Evolutionary conservation across 2,797 vertebrate genomes (phyloP).

Genomic region (Muraenolepis orangiensis): DNA sequence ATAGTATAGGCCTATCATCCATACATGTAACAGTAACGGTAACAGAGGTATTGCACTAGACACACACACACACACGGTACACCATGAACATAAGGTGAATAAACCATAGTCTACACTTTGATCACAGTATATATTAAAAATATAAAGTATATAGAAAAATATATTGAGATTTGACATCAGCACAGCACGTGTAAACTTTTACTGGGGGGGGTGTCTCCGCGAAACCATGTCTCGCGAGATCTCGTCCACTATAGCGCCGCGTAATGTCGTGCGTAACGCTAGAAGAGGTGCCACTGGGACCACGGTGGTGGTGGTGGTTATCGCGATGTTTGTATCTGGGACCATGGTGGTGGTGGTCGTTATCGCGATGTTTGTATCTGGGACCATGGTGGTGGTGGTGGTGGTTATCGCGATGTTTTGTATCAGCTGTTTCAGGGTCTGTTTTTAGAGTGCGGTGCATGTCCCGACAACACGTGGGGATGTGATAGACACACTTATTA

Average conservation of each 20-base stretch:
- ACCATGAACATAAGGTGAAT: background rate
- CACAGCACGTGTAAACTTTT: background rate
- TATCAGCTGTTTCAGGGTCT: constrained; percentile 76
- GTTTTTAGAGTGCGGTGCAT: constrained; percentile 65
- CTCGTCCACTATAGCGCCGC: background rate
- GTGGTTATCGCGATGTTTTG: constrained; percentile 73
- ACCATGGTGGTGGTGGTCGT: background rate
- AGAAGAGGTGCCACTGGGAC: background rate
- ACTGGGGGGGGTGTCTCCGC: background rate
- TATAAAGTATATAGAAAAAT: background rate
- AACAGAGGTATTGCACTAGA: background rate
- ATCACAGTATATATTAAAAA: background rate
- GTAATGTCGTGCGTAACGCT: background rate
- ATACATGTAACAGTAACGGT: background rate
- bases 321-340: constrained; percentile 76
- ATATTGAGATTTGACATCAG: background rate
- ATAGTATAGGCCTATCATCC: background rate
- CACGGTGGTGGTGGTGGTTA: constrained; percentile 2
- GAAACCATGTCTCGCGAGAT: background rate
- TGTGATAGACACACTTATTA: too few relatives aligned
- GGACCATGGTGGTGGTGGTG: background rate
- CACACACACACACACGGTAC: background rate
- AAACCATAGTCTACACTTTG: background rate
- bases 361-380: constrained; percentile 74
- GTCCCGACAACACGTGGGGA: constrained; percentile 78